Conservation (phyloP, 2,888 invertebrate genomes). For the Crossocerus cetratus region DNA sequence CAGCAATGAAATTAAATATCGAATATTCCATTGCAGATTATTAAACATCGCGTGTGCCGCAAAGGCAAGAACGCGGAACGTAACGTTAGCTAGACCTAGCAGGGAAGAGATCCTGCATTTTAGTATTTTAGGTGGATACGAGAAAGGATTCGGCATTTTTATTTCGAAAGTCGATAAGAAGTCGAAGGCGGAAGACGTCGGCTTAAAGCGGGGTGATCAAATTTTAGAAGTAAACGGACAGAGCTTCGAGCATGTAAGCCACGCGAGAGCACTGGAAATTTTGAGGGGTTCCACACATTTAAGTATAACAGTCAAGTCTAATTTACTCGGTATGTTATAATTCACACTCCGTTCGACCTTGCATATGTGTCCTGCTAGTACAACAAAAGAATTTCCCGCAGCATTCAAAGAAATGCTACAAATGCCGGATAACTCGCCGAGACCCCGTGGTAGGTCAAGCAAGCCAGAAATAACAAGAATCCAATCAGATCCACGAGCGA, state of each 20-base stretch:
- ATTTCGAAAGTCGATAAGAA: conserved; percentile 95
- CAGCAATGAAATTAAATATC: not conserved
- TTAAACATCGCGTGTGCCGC: conserved; percentile 98
- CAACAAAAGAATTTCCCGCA: conserved; percentile 60
- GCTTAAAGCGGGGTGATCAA: conserved; percentile 97
- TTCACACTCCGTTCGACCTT: not conserved
- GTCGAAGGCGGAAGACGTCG: conserved; percentile 96
- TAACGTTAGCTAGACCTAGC: conserved; percentile 93
- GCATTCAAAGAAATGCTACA: conserved; percentile 85
- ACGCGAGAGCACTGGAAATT: conserved; percentile 94
- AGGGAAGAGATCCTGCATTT: conserved; percentile 96
- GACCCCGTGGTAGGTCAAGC: conserved; percentile 81
- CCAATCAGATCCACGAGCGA: conserved; percentile 83
- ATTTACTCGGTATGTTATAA: conserved; percentile 84
- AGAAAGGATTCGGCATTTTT: conserved; percentile 95
- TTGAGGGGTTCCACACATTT: conserved; percentile 96
- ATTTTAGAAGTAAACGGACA: conserved; percentile 98
- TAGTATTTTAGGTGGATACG: conserved; percentile 95
- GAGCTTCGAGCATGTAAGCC: conserved; percentile 95
- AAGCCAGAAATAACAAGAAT: conserved; percentile 77
- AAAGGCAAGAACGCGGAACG: conserved; percentile 94
- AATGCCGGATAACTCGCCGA: conserved; percentile 89
- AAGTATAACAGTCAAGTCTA: conserved; percentile 97
- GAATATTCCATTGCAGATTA: conserved; percentile 79
- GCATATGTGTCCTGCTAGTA: conserved; percentile 22